These are phyloP conservation scores for Drosophila subsilvestris DNA, from an alignment of 2,888 invertebrate genomes.

Conservation along the genomic window DNA sequence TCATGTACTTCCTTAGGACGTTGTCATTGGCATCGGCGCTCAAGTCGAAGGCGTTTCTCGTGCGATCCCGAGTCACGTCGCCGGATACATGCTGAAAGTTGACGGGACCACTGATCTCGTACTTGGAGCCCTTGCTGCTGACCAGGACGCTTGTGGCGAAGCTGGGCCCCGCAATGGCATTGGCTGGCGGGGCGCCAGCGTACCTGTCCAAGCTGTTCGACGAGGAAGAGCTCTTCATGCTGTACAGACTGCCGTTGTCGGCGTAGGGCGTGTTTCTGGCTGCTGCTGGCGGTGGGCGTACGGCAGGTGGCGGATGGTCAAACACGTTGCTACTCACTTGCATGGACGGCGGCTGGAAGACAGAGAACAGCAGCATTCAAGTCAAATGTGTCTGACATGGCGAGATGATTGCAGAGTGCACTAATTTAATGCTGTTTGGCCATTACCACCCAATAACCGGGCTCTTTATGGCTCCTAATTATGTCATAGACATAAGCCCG, in stretches of 20 bases:
- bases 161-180: slow-evolving; percentile 68
- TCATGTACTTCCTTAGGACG: slow-evolving; percentile 78
- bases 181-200: slow-evolving; percentile 34
- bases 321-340: slow-evolving; percentile 68
- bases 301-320: slow-evolving; percentile 61
- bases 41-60: slow-evolving; percentile 80
- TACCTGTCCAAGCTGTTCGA: slow-evolving; percentile 67
- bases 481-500: slow-evolving; percentile 81
- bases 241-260: slow-evolving; percentile 43
- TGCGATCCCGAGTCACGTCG: slow-evolving; percentile 79
- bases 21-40: slow-evolving; percentile 68
- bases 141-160: slow-evolving; percentile 63
- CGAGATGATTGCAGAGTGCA: not conserved
- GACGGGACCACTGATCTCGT: slow-evolving; percentile 77
- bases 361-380: slow-evolving; percentile 24
- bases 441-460: slow-evolving; percentile 82
- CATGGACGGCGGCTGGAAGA: slow-evolving; percentile 68
- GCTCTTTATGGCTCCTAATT: slow-evolving; percentile 79
- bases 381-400: not conserved
- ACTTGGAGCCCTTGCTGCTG: slow-evolving; percentile 70
- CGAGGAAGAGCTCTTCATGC: slow-evolving; percentile 68
- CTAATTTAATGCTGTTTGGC: slow-evolving; percentile 2
- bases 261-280: slow-evolving; percentile 22
- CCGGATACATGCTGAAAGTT: slow-evolving; percentile 78
- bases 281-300: slow-evolving; percentile 62